Evolutionary conservation across 1,140 invertebrate species (phyloP), one percentile per base, ranked within the genome.

Genomic region (Lethrus apterus): DNA sequence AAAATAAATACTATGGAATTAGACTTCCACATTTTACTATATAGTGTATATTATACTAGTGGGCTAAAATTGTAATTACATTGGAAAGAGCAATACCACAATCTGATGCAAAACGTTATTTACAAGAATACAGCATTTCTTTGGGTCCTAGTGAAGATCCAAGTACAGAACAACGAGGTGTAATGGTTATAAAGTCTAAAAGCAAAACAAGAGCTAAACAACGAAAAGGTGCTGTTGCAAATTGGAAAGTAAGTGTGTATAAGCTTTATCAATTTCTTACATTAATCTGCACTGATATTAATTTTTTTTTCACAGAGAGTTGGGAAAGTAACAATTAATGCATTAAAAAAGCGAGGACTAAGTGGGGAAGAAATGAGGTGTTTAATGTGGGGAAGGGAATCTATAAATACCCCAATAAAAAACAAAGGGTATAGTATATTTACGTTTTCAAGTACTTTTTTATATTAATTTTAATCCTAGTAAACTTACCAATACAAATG

Each of bases 121-220:
- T 98, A 30, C 84, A 95, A 67, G 87, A 93, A 52, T 99, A 98
- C 68, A 93, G 90, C 34, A 94, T 98, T 48, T 89, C 89, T 11
- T 64, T 98, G 32, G 86, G 86, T 0, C 80, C 85, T 0, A 84
- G 86, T 1, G 88, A 91, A 46, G 59, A 86, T 60, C 83, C 84
- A 3, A 77, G 78, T 1, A 86, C 81, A 11, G 87, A 90, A 66
- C 81, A 88, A 48, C 75, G 94, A 15, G 95, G 91, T 8, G 86
- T 99, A 4, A 93, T 98, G 85, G 90, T 98, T 33, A 98, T 99
- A 65, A 98, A 98, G 73, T 88, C 86, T 49, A 95, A 95, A 65
- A 89, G 83, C 52, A 98, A 97, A 70, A 98, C 94, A 0, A 79
- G 89, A 55, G 95, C 96, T 1, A 90, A 89, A 65, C 93, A 98